phyloP scores from a whole-genome alignment of 2,797 vertebrate species.

The Apodemus agrarius region DNA sequence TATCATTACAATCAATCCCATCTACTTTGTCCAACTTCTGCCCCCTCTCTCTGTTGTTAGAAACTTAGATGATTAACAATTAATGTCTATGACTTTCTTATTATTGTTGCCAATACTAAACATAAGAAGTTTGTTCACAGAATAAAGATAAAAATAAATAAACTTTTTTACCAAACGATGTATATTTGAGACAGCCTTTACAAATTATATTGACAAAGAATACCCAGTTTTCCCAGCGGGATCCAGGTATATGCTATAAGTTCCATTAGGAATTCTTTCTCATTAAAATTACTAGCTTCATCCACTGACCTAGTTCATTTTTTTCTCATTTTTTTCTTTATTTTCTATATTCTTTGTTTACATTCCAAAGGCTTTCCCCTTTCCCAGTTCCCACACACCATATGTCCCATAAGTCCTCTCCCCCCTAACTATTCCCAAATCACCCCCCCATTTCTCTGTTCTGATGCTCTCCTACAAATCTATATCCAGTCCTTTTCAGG shows the following conservation, averaged over 20 bases:
- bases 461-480: too few species aligned
- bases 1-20: not conserved
- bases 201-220: not conserved
- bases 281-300: not conserved
- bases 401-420: too few species aligned
- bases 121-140: not conserved
- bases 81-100: not conserved
- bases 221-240: not conserved
- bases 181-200: not conserved
- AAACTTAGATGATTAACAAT: not conserved
- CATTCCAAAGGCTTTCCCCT: too few species aligned
- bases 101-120: not conserved
- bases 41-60: not conserved
- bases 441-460: too few species aligned
- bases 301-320: not conserved
- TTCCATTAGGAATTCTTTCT: not conserved
- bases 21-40: not conserved
- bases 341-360: too few species aligned
- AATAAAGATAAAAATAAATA: not conserved
- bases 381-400: too few species aligned
- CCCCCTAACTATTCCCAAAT: too few species aligned
- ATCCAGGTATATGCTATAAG: not conserved
- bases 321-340: too few species aligned
- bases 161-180: not conserved
- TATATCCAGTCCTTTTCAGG: too few species aligned